Evolutionary conservation across 2,113 vertebrate species (phyloP).

Genomic region (Peromyscus leucopus): DNA sequence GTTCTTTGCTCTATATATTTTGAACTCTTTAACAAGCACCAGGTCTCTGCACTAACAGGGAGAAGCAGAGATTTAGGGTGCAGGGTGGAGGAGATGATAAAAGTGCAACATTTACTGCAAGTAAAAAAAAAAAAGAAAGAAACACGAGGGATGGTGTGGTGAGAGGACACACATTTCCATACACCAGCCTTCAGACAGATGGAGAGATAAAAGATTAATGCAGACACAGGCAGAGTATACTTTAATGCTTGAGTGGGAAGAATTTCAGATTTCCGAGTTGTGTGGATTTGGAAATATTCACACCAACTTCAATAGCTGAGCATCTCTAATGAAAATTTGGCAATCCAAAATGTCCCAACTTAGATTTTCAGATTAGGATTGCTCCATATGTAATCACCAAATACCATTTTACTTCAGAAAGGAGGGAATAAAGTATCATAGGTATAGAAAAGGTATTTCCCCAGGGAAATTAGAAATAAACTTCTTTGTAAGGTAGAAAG

Average conservation of each 20-base stretch:
- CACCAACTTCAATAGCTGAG: not conserved
- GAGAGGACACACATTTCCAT: not conserved
- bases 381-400: not conserved
- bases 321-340: not conserved
- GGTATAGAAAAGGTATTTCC: not conserved
- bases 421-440: constrained; percentile 1
- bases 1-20: constrained; percentile 8
- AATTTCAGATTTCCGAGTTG: not conserved
- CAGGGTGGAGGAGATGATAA: not conserved
- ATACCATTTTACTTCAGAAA: constrained; percentile 25
- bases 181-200: not conserved
- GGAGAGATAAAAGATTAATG: too few species aligned
- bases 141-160: not conserved
- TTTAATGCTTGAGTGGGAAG: not conserved
- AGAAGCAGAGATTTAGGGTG: not conserved
- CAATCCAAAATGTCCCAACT: not conserved
- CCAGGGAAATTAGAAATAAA: not conserved
- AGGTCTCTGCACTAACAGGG: not conserved
- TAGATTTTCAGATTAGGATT: not conserved
- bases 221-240: not conserved
- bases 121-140: constrained; percentile 40
- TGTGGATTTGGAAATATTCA: not conserved
- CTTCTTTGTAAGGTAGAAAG: not conserved
- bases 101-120: constrained; percentile 29
- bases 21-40: constrained; percentile 34